Percentiles rank a stretch among this genome's conserved stretches.
Conservation (phyloP, 2,797 vertebrate species). For the Rachycentron canadum region DNA sequence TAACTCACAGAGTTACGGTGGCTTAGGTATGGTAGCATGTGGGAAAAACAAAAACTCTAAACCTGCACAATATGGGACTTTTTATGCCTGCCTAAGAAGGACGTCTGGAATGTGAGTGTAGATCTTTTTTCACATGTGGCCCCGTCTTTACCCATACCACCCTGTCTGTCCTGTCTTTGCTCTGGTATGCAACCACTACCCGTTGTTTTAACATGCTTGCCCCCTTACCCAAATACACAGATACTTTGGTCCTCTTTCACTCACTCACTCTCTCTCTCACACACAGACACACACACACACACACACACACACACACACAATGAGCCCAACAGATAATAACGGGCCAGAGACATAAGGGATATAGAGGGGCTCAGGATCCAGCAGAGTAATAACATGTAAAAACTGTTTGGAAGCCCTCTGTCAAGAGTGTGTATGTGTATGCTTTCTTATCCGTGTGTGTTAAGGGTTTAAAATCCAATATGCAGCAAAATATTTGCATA, state of each 20-base stretch:
- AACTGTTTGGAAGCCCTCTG: slow-evolving; percentile 22
- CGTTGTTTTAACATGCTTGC: slow-evolving; percentile 69
- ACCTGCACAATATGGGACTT: slow-evolving; percentile 14
- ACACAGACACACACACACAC: background rate
- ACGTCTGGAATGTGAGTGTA: slow-evolving; percentile 45
- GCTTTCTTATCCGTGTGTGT: background rate
- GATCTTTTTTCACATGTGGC: slow-evolving; percentile 70
- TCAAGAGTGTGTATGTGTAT: slow-evolving; percentile 10
- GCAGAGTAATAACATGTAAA: slow-evolving; percentile 67
- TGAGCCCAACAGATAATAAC: slow-evolving; percentile 60
- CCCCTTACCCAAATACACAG: slow-evolving; percentile 70
- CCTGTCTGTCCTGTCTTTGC: slow-evolving; percentile 41
- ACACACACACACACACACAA: background rate
- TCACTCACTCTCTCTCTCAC: background rate
- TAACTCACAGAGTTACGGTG: background rate
- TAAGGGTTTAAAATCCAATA: slow-evolving; percentile 16
- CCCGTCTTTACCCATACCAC: slow-evolving; percentile 40
- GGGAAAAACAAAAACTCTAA: slow-evolving; percentile 24
- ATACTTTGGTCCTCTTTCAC: slow-evolving; percentile 14
- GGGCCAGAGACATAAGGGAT: slow-evolving; percentile 66
- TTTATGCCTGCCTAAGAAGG: slow-evolving; percentile 42
- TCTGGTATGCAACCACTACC: slow-evolving; percentile 64
- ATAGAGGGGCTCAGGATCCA: slow-evolving; percentile 60
- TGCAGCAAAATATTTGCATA: slow-evolving; percentile 22
- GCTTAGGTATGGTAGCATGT: slow-evolving; percentile 2